These are phyloP conservation scores for Escarpia spicata DNA, from an alignment of 2,888 invertebrate genomes.

Conservation along the genomic window DNA sequence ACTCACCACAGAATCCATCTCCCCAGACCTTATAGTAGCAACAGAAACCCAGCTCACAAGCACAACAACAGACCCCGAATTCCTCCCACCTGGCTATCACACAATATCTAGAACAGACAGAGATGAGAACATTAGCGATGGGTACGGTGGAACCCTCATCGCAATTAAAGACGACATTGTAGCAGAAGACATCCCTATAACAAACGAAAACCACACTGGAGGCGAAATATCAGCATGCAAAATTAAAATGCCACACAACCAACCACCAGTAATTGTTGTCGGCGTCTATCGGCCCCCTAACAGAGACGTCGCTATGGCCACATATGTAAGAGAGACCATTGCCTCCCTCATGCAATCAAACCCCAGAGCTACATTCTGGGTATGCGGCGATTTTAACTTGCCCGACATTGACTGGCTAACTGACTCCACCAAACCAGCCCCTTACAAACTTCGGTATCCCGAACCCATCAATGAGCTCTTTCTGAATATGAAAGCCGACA, in stretches of 20 bases:
- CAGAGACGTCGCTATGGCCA: not conserved
- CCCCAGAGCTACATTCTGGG: not conserved
- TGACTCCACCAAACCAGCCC: not conserved
- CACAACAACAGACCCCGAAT: not conserved
- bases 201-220: not conserved
- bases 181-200: not conserved
- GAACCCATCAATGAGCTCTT: not conserved
- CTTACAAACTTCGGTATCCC: not conserved
- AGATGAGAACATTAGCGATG: not conserved
- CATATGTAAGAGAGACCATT: not conserved
- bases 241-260: not conserved
- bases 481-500: not conserved
- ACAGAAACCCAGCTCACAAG: not conserved
- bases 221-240: not conserved
- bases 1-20: not conserved
- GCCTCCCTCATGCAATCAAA: not conserved
- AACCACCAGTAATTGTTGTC: not conserved
- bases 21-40: not conserved
- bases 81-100: not conserved
- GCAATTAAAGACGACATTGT: not conserved
- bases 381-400: not conserved
- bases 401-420: not conserved
- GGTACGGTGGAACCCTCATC: not conserved
- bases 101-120: not conserved
- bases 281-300: not conserved